Percentiles rank a stretch among this genome's conserved stretches.
Conservation (phyloP, 2,888 invertebrate genomes). For the Aporophyla nigra region DNA sequence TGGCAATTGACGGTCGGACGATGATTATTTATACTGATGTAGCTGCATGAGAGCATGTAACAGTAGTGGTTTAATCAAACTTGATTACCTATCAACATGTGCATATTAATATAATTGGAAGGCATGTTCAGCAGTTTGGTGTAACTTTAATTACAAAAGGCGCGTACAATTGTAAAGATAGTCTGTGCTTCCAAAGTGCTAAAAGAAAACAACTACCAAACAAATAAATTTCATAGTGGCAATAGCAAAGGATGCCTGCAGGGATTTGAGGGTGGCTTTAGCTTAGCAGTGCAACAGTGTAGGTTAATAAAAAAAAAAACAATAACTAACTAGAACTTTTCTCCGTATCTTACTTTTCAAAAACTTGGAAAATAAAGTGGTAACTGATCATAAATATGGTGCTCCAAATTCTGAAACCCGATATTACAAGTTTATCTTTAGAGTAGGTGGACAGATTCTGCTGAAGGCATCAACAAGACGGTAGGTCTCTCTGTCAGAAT, state of each 20-base stretch:
- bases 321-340: no score
- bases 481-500: neutral
- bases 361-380: neutral
- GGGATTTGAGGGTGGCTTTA: no score
- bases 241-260: no score
- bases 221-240: no score
- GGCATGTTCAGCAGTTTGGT: neutral
- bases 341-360: no score
- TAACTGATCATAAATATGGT: neutral
- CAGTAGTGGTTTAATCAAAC: neutral
- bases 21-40: neutral
- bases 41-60: no score
- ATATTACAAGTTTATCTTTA: neutral
- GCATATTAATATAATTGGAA: neutral
- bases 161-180: no score
- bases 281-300: no score
- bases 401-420: neutral
- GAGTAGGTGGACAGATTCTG: neutral
- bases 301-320: no score
- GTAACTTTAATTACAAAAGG: neutral
- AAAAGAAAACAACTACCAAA: no score
- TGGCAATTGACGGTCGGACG: conserved; percentile 13
- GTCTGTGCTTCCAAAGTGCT: neutral
- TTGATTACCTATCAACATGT: neutral
- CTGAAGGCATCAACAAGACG: neutral